Percentiles rank a stretch among this genome's conserved stretches.
These are phyloP conservation scores for Caenorhabditis briggsae DNA, from an alignment of 1,140 invertebrate species.

Conservation along the genomic window DNA sequence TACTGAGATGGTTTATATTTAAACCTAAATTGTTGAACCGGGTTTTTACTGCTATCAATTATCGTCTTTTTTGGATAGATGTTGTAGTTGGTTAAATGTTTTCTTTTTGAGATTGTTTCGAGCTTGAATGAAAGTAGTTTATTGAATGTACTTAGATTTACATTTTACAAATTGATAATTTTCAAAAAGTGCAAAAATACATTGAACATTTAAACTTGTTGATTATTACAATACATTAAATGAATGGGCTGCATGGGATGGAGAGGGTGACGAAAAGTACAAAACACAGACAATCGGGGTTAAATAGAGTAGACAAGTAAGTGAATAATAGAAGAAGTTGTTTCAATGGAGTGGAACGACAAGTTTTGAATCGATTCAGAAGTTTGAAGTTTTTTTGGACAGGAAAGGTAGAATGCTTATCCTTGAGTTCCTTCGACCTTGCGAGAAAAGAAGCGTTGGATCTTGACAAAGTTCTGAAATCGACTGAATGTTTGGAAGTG, in stretches of 20 bases:
- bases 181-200: background rate
- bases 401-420: background rate
- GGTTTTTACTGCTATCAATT: too few relatives aligned
- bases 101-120: too few relatives aligned
- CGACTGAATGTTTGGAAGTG: background rate
- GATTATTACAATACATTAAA: too few relatives aligned
- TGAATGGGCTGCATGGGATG: background rate
- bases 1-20: too few relatives aligned
- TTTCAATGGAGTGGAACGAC: slow-evolving; percentile 33
- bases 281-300: background rate
- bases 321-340: background rate
- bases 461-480: slow-evolving; percentile 72
- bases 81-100: too few relatives aligned
- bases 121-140: too few relatives aligned
- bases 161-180: too few relatives aligned
- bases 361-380: background rate
- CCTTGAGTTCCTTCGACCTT: slow-evolving; percentile 63
- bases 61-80: too few relatives aligned
- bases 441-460: slow-evolving; percentile 72
- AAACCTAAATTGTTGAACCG: too few relatives aligned
- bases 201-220: too few relatives aligned
- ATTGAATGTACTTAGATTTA: too few relatives aligned
- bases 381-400: background rate
- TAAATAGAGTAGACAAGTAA: background rate
- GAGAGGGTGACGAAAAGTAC: background rate